Conservation (phyloP, 1,140 invertebrate species). For the Dendroctonus valens region DNA sequence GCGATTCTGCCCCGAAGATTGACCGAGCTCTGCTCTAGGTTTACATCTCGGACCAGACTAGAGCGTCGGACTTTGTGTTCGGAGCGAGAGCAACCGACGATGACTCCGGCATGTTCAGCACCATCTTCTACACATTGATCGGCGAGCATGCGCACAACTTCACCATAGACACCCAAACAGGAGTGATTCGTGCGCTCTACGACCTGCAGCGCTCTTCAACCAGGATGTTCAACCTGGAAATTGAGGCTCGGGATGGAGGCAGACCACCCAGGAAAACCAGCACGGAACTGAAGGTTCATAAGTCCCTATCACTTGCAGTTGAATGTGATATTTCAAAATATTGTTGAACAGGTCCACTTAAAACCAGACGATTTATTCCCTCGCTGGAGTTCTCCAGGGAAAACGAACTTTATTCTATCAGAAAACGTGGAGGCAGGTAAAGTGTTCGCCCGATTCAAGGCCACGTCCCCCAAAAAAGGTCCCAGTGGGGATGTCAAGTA, state of each 20-base stretch:
- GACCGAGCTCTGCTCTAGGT: too few relatives aligned
- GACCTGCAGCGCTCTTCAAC: conserved; percentile 53
- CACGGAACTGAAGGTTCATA: conserved; percentile 64
- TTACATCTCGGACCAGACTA: conserved; percentile 74
- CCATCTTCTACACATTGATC: conserved; percentile 73
- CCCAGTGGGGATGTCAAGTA: conserved; percentile 69
- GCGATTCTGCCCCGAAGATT: too few relatives aligned
- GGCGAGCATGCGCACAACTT: conserved; percentile 78
- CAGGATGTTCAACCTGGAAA: conserved; percentile 68
- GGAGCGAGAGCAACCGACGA: conserved; percentile 79
- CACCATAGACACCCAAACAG: conserved; percentile 71
- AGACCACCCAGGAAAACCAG: conserved; percentile 60
- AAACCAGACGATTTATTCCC: conserved; percentile 74
- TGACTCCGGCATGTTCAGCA: conserved; percentile 77
- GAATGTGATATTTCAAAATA: not conserved
- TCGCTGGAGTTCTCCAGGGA: conserved; percentile 64
- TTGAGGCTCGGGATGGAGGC: conserved; percentile 73
- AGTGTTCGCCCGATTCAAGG: conserved; percentile 68
- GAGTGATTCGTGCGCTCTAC: conserved; percentile 74
- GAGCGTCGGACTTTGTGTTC: conserved; percentile 80
- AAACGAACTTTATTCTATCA: conserved; percentile 69
- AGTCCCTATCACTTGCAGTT: too few relatives aligned
- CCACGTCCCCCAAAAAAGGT: conserved; percentile 72
- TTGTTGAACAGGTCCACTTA: conserved; percentile 44
- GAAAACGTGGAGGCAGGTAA: conserved; percentile 77